A percentile compares a stretch with the other conserved stretches of the same genome.
Evolutionary conservation across 2,797 vertebrate genomes (phyloP).

Genomic region (Lerista edwardsae): DNA sequence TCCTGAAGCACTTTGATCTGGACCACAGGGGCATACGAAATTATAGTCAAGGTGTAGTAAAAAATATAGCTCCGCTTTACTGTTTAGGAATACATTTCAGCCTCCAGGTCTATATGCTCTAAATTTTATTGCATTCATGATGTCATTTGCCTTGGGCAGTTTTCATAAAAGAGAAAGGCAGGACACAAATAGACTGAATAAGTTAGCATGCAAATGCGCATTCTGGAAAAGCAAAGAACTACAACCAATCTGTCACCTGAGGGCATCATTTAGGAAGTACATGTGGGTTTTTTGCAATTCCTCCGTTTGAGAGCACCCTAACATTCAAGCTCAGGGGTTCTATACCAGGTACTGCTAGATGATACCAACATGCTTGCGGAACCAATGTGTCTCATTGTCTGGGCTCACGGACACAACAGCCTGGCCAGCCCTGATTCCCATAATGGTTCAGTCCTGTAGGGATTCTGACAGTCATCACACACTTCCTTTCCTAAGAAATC

Average conservation of each 20-base stretch:
- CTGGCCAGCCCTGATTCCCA: background rate
- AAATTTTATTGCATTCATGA: background rate
- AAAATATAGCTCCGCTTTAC: too few species aligned
- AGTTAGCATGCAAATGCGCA: background rate
- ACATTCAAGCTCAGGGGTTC: background rate
- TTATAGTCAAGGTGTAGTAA: background rate
- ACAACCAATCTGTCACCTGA: background rate
- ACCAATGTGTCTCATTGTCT: background rate
- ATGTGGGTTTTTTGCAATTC: background rate
- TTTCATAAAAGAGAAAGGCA: too few species aligned
- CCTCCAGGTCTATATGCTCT: background rate
- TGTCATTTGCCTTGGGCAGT: too few species aligned
- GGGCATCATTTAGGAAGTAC: background rate
- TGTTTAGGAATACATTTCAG: too few species aligned
- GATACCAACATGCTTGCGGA: background rate
- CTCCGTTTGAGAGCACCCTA: background rate
- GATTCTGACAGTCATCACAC: background rate
- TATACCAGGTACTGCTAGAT: background rate
- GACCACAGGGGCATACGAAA: background rate
- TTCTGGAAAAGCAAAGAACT: background rate
- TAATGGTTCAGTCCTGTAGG: background rate
- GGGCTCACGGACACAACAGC: too few species aligned
- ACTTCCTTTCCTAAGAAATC: background rate
- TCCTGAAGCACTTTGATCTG: background rate
- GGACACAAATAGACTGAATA: too few species aligned